Evolutionary conservation across 2,113 vertebrate species (phyloP), one percentile per base, ranked within the genome.

Genomic region (Nasalis larvatus): DNA sequence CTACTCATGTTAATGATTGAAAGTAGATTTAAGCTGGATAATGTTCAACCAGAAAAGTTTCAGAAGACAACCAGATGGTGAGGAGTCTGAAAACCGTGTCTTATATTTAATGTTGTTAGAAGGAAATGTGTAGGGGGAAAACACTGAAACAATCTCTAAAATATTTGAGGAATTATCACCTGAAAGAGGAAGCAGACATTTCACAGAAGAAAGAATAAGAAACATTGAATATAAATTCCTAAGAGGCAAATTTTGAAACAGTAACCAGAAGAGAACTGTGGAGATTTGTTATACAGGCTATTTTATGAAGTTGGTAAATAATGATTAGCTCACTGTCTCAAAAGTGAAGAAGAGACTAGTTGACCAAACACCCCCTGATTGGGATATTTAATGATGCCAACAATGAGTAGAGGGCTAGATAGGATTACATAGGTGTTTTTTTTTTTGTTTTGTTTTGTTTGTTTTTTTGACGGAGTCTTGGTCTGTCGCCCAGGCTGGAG

Each of bases 1-100:
- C 14, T 40, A 13, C 20, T 89, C 13, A 35, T 74, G 20, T 30
- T 74, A n/a, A 12, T 47, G 49, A 94, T 18, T 78, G 21, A 37
- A 97, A 87, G 66, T 92, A 89, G 47, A 85, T 73, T 63, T 96
- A 90, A 95, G 60, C 40, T 89, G 35, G 73, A 77, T 77, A 81
- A 77, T 86, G 77, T 96, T 80, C 76, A 68, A 95, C 12, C 13
- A 91, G 68, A 93, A 91, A 68, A 95, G 86, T 73, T 87, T 89
- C 30, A 89, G 47, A 76, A 97, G 74, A 45, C 42, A 97, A 76
- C 32, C 95, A 97, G 94, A 95, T 97, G 96, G 86, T 49, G 69
- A 93, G 18, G 23, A 89, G n/a, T 96, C 69, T 92, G 60, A 63
- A 94, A 93, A 83, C 27, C 60, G 40, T 69, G 21, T 91, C 89